Evolutionary conservation across 1,140 invertebrate genomes (phyloP).

Genomic region (Pomacea maculata): DNA sequence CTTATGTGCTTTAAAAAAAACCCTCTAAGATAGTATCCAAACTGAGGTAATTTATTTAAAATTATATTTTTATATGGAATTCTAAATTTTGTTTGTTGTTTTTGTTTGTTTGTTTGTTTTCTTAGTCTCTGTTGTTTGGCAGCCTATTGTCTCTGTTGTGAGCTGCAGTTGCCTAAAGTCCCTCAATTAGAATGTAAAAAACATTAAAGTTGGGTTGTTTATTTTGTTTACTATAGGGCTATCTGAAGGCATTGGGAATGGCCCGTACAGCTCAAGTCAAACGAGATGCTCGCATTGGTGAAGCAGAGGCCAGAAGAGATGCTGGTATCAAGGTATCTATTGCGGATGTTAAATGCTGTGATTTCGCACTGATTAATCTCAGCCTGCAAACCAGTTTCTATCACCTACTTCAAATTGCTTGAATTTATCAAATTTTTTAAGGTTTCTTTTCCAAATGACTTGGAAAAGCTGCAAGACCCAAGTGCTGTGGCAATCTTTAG

Average conservation of each 20-base stretch:
- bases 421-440: background rate
- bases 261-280: slow-evolving; percentile 97
- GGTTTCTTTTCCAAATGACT: background rate
- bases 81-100: too few species aligned
- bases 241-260: slow-evolving; percentile 94
- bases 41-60: background rate
- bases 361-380: background rate
- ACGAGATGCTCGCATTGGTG: slow-evolving; percentile 93
- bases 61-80: background rate
- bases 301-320: slow-evolving; percentile 82
- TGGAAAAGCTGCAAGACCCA: background rate
- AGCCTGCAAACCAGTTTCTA: background rate
- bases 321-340: slow-evolving; percentile 60
- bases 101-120: too few species aligned
- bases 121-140: too few species aligned
- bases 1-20: background rate
- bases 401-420: background rate
- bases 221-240: slow-evolving; percentile 74
- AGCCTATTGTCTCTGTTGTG: too few species aligned
- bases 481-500: too few species aligned
- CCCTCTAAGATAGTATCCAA: background rate
- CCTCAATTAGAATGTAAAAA: too few species aligned
- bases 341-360: background rate
- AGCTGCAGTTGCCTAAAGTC: too few species aligned
- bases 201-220: background rate